These are phyloP conservation scores for Gerris buenoi DNA, from an alignment of 1,140 invertebrate genomes.

Conservation along the genomic window DNA sequence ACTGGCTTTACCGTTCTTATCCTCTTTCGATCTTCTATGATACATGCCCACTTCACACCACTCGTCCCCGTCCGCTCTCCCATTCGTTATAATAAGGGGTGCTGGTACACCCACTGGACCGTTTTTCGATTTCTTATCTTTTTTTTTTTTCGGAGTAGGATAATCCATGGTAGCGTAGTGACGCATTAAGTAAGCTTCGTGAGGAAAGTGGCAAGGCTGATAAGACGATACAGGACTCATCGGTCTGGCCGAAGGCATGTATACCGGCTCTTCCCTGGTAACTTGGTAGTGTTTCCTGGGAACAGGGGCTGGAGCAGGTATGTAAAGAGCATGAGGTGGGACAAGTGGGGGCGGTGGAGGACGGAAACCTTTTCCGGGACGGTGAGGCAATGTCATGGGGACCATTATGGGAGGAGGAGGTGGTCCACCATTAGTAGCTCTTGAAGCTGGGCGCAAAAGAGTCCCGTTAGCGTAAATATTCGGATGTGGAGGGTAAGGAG, in stretches of 20 bases:
- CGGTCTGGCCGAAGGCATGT: conserved; percentile 40
- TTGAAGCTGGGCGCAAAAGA: conserved; percentile 11
- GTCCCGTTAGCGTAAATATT: conserved; percentile 14
- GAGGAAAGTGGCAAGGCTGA: conserved; percentile 43
- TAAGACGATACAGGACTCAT: conserved; percentile 41
- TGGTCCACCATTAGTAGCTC: conserved; percentile 11
- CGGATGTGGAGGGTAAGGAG: conserved; percentile 17
- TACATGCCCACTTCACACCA: conserved; percentile 9
- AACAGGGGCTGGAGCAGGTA: conserved; percentile 14
- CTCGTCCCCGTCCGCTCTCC: not conserved
- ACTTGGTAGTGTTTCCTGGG: conserved; percentile 26
- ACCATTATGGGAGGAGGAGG: conserved; percentile 22
- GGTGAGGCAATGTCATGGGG: conserved; percentile 24
- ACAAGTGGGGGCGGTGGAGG: conserved; percentile 25
- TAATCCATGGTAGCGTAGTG: conserved; percentile 37
- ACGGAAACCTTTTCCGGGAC: conserved; percentile 18
- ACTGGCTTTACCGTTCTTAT: conserved; percentile 15
- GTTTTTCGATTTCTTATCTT: conserved; percentile 29
- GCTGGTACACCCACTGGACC: not conserved
- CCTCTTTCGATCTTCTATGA: conserved; percentile 10
- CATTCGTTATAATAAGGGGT: not conserved
- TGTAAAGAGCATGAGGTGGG: conserved; percentile 17
- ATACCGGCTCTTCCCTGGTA: conserved; percentile 41
- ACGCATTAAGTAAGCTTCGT: conserved; percentile 42
- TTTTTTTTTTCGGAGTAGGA: conserved; percentile 24